A percentile compares a stretch with the other conserved stretches of the same genome.
Conservation (phyloP, 2,888 invertebrate species). For the Meganola albula region DNA sequence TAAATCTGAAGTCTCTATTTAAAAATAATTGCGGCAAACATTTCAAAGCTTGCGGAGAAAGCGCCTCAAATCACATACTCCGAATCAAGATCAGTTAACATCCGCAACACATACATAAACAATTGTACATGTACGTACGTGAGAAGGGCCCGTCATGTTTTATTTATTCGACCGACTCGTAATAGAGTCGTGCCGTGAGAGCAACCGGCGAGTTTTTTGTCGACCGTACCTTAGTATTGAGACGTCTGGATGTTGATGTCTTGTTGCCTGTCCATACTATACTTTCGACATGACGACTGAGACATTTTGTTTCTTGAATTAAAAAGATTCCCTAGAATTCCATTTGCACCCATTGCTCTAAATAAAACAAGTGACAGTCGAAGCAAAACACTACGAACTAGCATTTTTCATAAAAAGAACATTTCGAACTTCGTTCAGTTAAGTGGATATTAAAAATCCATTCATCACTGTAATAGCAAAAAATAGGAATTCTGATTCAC, state of each 20-base stretch:
- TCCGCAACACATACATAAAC: conserved; percentile 55
- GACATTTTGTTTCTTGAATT: conserved; percentile 58
- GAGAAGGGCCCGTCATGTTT: conserved; percentile 77
- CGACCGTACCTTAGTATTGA: conserved; percentile 66
- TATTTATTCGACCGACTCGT: conserved; percentile 73
- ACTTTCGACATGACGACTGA: conserved; percentile 65
- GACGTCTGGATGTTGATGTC: conserved; percentile 75
- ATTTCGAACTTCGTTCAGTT: conserved; percentile 54
- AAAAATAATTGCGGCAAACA: conserved; percentile 34
- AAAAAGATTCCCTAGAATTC: too few species aligned
- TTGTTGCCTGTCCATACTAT: conserved; percentile 68
- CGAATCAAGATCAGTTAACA: conserved; percentile 69
- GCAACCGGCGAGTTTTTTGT: conserved; percentile 71
- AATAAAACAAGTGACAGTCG: conserved; percentile 30
- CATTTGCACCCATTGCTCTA: conserved; percentile 16
- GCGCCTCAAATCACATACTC: conserved; percentile 64
- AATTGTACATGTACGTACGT: conserved; percentile 58
- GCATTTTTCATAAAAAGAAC: conserved; percentile 49
- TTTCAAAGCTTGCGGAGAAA: conserved; percentile 45
- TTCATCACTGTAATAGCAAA: conserved; percentile 63
- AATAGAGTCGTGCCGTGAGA: conserved; percentile 77
- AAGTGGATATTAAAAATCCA: conserved; percentile 72
- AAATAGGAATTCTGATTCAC: conserved; percentile 72
- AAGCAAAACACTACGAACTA: conserved; percentile 32
- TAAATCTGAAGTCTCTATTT: conserved; percentile 20